These are phyloP conservation scores for Stegophylla sp. DNA, from an alignment of 2,888 invertebrate species.

Conservation along the genomic window DNA sequence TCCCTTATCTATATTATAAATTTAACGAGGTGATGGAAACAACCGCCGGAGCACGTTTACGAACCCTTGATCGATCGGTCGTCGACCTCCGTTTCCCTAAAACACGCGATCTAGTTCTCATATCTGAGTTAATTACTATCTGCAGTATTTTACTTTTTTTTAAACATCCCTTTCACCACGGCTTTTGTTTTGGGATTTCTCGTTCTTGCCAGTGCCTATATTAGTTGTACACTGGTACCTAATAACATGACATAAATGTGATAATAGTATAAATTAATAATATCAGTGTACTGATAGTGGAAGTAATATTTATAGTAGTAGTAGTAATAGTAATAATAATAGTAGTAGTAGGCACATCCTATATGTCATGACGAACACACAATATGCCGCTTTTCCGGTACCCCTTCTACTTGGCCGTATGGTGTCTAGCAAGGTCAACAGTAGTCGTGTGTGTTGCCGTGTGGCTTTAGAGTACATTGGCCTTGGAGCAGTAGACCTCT, in stretches of 20 bases:
- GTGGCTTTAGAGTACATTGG: conserved; percentile 50
- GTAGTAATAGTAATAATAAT: background rate
- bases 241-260: no score
- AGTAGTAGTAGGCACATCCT: background rate
- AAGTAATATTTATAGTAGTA: background rate
- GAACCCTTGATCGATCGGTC: conserved; percentile 56
- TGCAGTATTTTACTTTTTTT: background rate
- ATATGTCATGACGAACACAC: conserved; percentile 4
- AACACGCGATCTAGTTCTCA: conserved; percentile 11
- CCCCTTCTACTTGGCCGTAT: conserved; percentile 29
- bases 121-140: background rate
- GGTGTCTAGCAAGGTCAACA: conserved; percentile 49
- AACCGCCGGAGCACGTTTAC: background rate
- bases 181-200: background rate
- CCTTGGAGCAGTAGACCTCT: conserved; percentile 52
- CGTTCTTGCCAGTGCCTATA: background rate
- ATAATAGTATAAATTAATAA: no score
- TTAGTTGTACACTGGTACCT: background rate
- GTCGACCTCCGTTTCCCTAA: conserved; percentile 41
- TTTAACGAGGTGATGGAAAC: background rate
- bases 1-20: conserved; percentile 10
- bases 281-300: no score
- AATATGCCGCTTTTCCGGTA: conserved; percentile 44
- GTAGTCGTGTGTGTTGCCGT: conserved; percentile 38
- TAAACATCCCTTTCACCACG: background rate